Evolutionary conservation across 2,888 invertebrate species (phyloP).

Genomic region (Rotaria socialis): DNA sequence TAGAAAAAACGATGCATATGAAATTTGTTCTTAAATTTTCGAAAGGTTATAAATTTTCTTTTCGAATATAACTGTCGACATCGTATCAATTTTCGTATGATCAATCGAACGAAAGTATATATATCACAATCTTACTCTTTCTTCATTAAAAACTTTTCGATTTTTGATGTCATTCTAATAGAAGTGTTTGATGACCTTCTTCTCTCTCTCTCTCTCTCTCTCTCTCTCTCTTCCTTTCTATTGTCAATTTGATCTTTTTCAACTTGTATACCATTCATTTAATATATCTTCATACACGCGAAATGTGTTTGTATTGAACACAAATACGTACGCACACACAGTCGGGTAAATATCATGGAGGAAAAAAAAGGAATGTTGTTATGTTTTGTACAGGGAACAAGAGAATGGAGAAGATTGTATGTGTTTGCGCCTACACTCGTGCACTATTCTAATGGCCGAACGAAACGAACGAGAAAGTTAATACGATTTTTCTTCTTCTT

Average conservation of each 20-base stretch:
- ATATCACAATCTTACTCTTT: not conserved
- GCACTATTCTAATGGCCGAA: slow-evolving; percentile 26
- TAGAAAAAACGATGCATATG: not conserved
- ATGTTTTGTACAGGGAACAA: slow-evolving; percentile 22
- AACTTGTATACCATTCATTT: not conserved
- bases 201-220: not conserved
- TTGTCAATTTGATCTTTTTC: slow-evolving; percentile 6
- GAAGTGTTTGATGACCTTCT: slow-evolving; percentile 11
- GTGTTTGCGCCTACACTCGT: slow-evolving; percentile 26
- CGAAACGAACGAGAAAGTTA: slow-evolving; percentile 16
- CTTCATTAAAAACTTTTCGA: not conserved
- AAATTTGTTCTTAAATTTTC: not conserved
- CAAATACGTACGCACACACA: not conserved
- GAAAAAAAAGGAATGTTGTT: slow-evolving; percentile 11
- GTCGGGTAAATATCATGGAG: slow-evolving; percentile 21
- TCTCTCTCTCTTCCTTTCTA: not conserved
- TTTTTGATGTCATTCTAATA: not conserved
- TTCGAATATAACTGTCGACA: not conserved
- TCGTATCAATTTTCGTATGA: not conserved
- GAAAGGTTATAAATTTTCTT: not conserved
- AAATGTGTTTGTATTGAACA: slow-evolving; percentile 29
- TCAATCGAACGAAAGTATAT: not conserved
- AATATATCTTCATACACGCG: not conserved
- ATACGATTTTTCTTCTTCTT: slow-evolving; percentile 25
- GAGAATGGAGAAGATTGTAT: slow-evolving; percentile 9